These are phyloP conservation scores for Eristalis pertinax DNA, from an alignment of 2,888 invertebrate species.

Conservation along the genomic window DNA sequence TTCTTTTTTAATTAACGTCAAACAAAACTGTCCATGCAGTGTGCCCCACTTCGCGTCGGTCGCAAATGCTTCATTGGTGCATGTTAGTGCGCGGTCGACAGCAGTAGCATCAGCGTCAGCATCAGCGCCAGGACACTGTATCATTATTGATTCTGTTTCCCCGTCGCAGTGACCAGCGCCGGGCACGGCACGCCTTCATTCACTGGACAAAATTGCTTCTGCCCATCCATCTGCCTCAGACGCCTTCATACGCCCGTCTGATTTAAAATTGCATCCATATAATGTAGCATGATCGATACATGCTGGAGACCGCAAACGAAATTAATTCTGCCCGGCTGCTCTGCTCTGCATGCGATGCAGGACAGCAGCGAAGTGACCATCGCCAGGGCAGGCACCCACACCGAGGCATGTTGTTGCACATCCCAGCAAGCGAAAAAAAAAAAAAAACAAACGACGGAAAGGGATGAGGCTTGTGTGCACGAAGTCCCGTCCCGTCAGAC, in stretches of 20 bases:
- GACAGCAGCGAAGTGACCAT: background rate
- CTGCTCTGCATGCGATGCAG: conserved; percentile 70
- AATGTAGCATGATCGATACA: conserved; percentile 66
- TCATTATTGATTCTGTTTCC: conserved; percentile 63
- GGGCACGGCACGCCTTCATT: conserved; percentile 26
- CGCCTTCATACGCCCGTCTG: conserved; percentile 38
- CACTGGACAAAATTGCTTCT: conserved; percentile 54
- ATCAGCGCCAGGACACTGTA: conserved; percentile 26
- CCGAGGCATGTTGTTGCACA: background rate
- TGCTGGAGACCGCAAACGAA: conserved; percentile 63
- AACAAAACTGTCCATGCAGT: conserved; percentile 14
- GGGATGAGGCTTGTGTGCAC: background rate
- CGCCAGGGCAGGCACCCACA: background rate
- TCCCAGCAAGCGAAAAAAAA: background rate
- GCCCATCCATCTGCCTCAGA: conserved; percentile 26
- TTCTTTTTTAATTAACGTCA: conserved; percentile 52
- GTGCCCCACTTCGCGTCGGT: background rate
- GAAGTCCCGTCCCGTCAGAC: conserved; percentile 15
- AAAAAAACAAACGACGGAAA: background rate
- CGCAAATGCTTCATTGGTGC: conserved; percentile 12
- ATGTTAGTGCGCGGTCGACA: conserved; percentile 44
- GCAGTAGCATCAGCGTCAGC: background rate
- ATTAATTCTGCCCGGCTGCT: conserved; percentile 73
- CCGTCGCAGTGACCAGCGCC: conserved; percentile 26
- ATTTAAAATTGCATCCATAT: conserved; percentile 66